phyloP scores from a whole-genome alignment of 2,113 vertebrate genomes.

The Trinectes maculatus region DNA sequence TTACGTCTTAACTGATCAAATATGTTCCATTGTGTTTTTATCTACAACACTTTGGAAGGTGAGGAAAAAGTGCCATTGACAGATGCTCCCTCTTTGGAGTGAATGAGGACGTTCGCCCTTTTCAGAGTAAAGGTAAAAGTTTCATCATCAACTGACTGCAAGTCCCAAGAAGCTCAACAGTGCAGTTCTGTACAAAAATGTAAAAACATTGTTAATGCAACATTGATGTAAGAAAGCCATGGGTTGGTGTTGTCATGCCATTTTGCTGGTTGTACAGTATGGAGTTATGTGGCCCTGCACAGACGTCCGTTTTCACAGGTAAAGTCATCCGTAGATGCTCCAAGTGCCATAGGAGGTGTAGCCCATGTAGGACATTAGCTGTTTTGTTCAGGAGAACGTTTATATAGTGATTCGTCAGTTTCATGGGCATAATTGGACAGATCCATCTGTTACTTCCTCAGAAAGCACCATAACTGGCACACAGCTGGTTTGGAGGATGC shows the following conservation, averaged over 20 bases:
- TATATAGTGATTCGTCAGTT: conserved; percentile 43
- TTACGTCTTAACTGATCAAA: conserved; percentile 72
- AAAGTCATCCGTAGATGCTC: conserved; percentile 40
- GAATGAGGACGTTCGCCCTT: conserved; percentile 41
- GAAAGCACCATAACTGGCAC: conserved; percentile 34
- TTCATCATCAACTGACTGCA: conserved; percentile 34
- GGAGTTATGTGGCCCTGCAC: conserved; percentile 37
- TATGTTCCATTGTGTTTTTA: conserved; percentile 79
- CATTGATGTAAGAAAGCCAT: conserved; percentile 51
- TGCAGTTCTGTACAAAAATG: conserved; percentile 66
- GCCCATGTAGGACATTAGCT: conserved; percentile 9
- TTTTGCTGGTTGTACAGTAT: conserved; percentile 69
- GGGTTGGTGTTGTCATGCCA: conserved; percentile 51
- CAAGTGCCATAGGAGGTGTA: conserved; percentile 28
- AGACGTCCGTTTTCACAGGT: conserved; percentile 41
- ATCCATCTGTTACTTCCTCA: conserved; percentile 27
- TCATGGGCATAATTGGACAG: conserved; percentile 48
- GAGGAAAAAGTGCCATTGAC: conserved; percentile 80
- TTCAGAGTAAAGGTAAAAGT: conserved; percentile 58
- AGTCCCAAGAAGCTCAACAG: conserved; percentile 46
- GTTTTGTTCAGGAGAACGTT: conserved; percentile 20
- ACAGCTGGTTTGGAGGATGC: conserved; percentile 33
- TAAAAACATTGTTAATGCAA: conserved; percentile 61
- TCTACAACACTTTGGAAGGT: conserved; percentile 83
- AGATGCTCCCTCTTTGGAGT: conserved; percentile 60